These are phyloP conservation scores for Chrysogorgia sp. DNA, from an alignment of 92 coral and sea anemone species.

Conservation along the genomic window DNA sequence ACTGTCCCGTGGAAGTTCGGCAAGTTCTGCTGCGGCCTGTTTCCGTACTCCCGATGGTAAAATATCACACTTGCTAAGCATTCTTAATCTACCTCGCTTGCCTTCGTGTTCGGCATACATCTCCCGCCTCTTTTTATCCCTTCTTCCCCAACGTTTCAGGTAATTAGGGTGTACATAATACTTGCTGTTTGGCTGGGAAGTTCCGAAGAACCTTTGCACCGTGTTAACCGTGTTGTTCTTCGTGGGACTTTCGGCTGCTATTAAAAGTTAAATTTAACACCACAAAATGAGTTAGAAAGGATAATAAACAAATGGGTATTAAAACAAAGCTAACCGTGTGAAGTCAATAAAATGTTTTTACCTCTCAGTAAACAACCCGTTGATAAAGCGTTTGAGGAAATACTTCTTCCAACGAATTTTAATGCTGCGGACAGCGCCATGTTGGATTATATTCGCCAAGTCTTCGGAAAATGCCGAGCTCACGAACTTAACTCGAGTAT, in stretches of 20 bases:
- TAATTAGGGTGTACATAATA: conserved; percentile 91
- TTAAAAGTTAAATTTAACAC: neutral
- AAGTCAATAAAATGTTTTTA: neutral
- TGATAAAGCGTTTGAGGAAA: conserved; percentile 3
- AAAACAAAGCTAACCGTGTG: neutral
- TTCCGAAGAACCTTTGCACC: conserved; percentile 61
- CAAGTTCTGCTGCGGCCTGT: conserved; percentile 85
- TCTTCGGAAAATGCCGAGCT: neutral
- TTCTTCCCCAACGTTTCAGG: conserved; percentile 95
- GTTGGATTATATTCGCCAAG: neutral
- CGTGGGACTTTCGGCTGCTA: neutral
- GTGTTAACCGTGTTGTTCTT: neutral
- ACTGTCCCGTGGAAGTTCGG: conserved; percentile 82
- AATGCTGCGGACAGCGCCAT: conserved; percentile 26
- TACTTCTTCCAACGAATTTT: neutral
- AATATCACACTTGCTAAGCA: conserved; percentile 91
- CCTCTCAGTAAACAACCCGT: conserved; percentile 14
- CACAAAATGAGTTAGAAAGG: neutral
- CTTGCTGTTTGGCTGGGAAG: conserved; percentile 68
- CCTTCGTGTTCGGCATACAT: conserved; percentile 83
- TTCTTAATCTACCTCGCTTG: conserved; percentile 79
- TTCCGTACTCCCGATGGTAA: conserved; percentile 84
- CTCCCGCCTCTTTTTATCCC: conserved; percentile 86
- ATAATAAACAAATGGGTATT: neutral
- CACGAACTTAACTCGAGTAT: neutral